Base-by-base conservation (phyloP, 1,140 invertebrate species). In the Drosophila orosa region DNA sequence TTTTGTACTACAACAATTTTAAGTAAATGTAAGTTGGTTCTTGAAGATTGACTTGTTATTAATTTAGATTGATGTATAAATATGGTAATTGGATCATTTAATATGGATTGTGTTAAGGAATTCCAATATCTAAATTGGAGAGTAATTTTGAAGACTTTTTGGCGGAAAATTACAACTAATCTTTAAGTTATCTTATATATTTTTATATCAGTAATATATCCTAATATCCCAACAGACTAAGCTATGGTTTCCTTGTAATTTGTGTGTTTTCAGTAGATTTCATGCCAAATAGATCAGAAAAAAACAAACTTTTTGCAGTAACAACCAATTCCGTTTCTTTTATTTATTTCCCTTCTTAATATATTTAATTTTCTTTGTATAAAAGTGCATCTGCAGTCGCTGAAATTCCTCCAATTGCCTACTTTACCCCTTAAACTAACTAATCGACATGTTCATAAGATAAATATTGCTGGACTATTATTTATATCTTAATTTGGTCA, bases 261-360 rank as follows among this genome's bases (percentile, higher is more conserved):
- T 13, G n/a, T 31, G 7, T 22, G 15, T n/a, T 40, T 40, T 58
- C 22, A n/a, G 15, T 3, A 17, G 7, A 15, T 5, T 15, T 27
- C 1, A 44, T 17, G n/a, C 3, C 19, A 15, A 12, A 59, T 13
- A 59, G 33, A 59, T 65, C 24, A 31, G 19, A 29, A 31, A 57
- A 62, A 67, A 47, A 62, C 63, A 31, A 48, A 10, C 7, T 15
- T 27, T 61, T 48, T 24, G 19, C 27, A 33, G 25, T 62, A 47
- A 39, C 27, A 62, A 47, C 42, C 57, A 67, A 67, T 63, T 63
- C 55, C 10, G 22, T 31, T 17, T 48, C 15, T 9, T 48, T 62
- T 48, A 39, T 47, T 62, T 5, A 12, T 22, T 8, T 22, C 10
- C 17, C 42, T 58, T 22, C 39, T 58, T 24, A 31, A 29, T 24